Conservation (phyloP, 2,888 invertebrate genomes). For the Polydrusus cervinus region DNA sequence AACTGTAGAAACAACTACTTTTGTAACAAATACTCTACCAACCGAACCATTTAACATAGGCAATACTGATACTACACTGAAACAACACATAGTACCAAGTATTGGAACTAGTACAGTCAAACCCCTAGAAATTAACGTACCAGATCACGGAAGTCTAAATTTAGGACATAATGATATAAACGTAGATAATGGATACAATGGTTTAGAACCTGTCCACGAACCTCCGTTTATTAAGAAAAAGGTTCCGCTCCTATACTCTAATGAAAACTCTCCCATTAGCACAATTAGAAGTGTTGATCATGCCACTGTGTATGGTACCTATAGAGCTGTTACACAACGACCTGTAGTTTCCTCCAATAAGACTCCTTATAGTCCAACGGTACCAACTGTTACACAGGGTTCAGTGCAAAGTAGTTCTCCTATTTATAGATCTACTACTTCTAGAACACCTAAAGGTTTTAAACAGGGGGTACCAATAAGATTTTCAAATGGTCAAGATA, state of each 20-base stretch:
- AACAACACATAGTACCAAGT: slow-evolving; percentile 32
- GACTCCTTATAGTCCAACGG: slow-evolving; percentile 49
- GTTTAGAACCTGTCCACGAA: slow-evolving; percentile 47
- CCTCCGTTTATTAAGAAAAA: slow-evolving; percentile 52
- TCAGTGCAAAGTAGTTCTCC: neutral
- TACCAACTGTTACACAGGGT: slow-evolving; percentile 45
- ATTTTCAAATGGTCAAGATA: slow-evolving; percentile 57
- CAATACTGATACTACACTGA: slow-evolving; percentile 41
- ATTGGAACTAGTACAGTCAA: slow-evolving; percentile 27
- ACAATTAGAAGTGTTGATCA: slow-evolving; percentile 68
- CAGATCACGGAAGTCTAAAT: slow-evolving; percentile 51
- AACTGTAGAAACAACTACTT: slow-evolving; percentile 41
- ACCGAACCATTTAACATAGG: slow-evolving; percentile 59
- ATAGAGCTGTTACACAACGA: slow-evolving; percentile 56
- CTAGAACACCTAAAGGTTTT: slow-evolving; percentile 30
- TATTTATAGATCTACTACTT: neutral
- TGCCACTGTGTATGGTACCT: slow-evolving; percentile 71
- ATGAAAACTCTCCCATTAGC: slow-evolving; percentile 12
- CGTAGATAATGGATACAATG: neutral
- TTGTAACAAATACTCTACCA: slow-evolving; percentile 68
- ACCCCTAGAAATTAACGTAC: slow-evolving; percentile 45
- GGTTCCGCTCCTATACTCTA: slow-evolving; percentile 42
- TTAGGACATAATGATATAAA: slow-evolving; percentile 23
- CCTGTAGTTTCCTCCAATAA: slow-evolving; percentile 59
- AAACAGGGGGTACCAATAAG: slow-evolving; percentile 56